Evolutionary conservation across 2,888 invertebrate genomes (phyloP).

Genomic region (Hydropsyche betteni): DNA sequence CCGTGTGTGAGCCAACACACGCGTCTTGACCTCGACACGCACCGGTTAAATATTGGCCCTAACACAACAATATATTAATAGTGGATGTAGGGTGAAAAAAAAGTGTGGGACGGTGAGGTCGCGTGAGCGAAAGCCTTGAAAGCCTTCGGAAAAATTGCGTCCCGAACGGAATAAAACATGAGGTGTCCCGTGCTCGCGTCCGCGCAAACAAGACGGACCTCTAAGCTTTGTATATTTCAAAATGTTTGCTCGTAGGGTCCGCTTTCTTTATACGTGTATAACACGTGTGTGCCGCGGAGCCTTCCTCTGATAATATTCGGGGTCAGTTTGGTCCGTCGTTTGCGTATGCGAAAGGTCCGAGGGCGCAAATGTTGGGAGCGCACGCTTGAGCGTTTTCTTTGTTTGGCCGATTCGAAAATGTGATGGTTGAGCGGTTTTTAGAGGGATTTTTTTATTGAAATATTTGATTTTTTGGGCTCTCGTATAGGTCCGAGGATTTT

Average conservation of each 20-base stretch:
- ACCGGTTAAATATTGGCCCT: slow-evolving; percentile 26
- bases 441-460: too few relatives aligned
- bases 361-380: too few relatives aligned
- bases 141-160: slow-evolving; percentile 39
- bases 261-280: slow-evolving; percentile 29
- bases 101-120: neutral
- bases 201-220: slow-evolving; percentile 27
- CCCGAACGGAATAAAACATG: slow-evolving; percentile 41
- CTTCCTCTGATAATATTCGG: too few relatives aligned
- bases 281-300: neutral
- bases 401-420: too few relatives aligned
- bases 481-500: too few relatives aligned
- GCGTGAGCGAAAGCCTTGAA: slow-evolving; percentile 18
- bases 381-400: too few relatives aligned
- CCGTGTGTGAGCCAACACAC: neutral
- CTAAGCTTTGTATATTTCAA: slow-evolving; percentile 22
- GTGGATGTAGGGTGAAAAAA: neutral
- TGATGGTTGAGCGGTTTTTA: too few relatives aligned
- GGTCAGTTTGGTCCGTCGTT: too few relatives aligned
- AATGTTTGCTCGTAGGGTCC: slow-evolving; percentile 32
- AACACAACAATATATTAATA: slow-evolving; percentile 30
- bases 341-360: too few relatives aligned
- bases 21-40: slow-evolving; percentile 30
- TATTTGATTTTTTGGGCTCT: too few relatives aligned
- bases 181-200: slow-evolving; percentile 24